Conservation (phyloP, 2,888 invertebrate genomes). For the Shargacucullia verbasci region DNA sequence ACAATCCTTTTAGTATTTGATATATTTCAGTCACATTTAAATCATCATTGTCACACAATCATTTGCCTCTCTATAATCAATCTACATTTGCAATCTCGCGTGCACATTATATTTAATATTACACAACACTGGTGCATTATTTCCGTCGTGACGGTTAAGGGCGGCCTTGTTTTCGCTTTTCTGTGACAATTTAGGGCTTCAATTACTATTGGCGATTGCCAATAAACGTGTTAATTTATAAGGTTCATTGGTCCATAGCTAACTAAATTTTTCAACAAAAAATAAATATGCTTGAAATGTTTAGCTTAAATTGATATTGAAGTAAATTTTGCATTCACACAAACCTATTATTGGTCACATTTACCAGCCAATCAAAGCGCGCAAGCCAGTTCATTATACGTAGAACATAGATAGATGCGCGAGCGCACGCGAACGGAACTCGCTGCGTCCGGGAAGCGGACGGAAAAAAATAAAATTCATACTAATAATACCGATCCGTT, state of each 20-base stretch:
- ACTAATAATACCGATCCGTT: conserved; percentile 72
- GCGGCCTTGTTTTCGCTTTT: conserved; percentile 48
- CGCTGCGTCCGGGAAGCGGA: conserved; percentile 84
- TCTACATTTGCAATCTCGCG: background rate
- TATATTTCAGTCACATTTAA: too few species aligned
- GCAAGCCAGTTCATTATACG: conserved; percentile 32
- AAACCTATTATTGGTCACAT: conserved; percentile 20
- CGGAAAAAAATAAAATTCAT: conserved; percentile 72
- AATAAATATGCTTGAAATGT: background rate
- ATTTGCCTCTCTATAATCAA: background rate
- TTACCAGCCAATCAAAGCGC: conserved; percentile 34
- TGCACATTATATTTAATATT: conserved; percentile 4
- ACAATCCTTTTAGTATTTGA: too few species aligned
- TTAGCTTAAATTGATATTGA: too few species aligned
- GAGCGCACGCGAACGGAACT: conserved; percentile 82
- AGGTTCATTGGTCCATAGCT: conserved; percentile 17
- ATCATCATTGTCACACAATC: conserved; percentile 12
- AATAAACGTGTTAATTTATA: conserved; percentile 3
- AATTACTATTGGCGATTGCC: conserved; percentile 18
- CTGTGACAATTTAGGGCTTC: conserved; percentile 25
- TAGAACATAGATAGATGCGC: conserved; percentile 37
- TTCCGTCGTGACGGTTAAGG: conserved; percentile 20
- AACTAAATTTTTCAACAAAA: background rate
- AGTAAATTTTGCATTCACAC: too few species aligned
- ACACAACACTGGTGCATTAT: conserved; percentile 16